phyloP scores from a whole-genome alignment of 2,113 vertebrate genomes.

The Phalacrocorax aristotelis region DNA sequence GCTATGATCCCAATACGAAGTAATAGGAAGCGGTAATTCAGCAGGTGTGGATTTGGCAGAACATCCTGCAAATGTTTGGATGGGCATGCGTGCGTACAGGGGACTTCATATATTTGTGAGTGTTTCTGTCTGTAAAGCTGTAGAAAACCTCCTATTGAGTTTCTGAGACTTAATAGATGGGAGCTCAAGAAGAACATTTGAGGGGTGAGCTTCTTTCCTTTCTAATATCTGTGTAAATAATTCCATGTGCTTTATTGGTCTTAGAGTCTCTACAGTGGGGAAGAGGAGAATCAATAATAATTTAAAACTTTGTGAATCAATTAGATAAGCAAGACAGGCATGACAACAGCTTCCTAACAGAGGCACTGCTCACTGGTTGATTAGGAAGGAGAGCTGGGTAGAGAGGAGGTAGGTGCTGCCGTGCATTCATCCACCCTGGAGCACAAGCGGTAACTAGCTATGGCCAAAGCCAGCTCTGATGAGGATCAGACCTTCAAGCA shows the following conservation, averaged over 20 bases:
- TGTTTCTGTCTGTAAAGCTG: neutral
- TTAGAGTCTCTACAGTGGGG: neutral
- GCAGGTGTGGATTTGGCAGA: conserved; percentile 14
- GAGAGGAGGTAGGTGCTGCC: neutral
- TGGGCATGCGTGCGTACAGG: neutral
- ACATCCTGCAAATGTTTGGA: neutral
- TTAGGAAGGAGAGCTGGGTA: neutral
- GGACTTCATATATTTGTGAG: neutral
- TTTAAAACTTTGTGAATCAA: conserved; percentile 54
- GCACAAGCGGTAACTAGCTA: neutral
- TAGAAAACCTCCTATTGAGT: neutral
- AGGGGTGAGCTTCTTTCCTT: neutral
- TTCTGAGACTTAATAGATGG: conserved; percentile 10
- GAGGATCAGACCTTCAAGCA: neutral
- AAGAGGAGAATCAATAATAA: neutral
- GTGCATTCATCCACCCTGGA: neutral
- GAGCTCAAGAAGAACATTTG: neutral
- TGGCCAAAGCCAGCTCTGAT: neutral
- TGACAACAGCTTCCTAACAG: neutral
- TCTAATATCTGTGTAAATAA: conserved; percentile 38
- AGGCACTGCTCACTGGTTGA: neutral
- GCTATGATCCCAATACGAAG: neutral
- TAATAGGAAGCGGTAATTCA: neutral
- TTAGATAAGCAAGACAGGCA: conserved; percentile 16
- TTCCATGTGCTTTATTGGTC: conserved; percentile 8